Evolutionary conservation across 2,888 invertebrate genomes (phyloP), one percentile per base, ranked within the genome.

Genomic region (Melanchra persicariae): DNA sequence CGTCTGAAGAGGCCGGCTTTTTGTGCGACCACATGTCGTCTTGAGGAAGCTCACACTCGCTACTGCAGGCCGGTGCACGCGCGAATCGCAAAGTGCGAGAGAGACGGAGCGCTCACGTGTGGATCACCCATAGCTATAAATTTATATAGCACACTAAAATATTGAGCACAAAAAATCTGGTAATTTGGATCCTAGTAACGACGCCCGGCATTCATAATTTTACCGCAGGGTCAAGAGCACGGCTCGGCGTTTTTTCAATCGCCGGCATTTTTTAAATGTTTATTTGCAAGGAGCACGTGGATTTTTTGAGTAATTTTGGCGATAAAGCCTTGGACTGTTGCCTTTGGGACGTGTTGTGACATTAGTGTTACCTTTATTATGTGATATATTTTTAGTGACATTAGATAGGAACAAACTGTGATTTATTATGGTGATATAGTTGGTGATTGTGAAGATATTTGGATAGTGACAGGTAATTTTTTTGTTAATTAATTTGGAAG

Each of bases 311-410:
- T 90, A 91, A 91, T 94, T 93, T 94, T 92, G 92, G 93, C 93
- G 87, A 87, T 88, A 89, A 85, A 89, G 93, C 95, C 95, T 88
- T 88, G 93, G 94, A 94, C 92, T 92, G 92, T 93, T 94, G 95
- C 96, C 96, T 96, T 95, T 91, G 85, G 93, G 93, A 94, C 95
- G 95, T 95, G 96, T 96, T 96, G 96, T 96, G 95, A 96, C 95
- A 85, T 85, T 93, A 93, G 95, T 95, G 96, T 94, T 95, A 95
- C 94, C 94, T 88, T 90, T 90, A 93, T 93, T 92, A 95, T 96
- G 95, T 96, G 96, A 96, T 96, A 95, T 94, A 85, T 85, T 79
- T 92, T 93, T 94, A 94, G 94, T 95, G 96, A 95, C 95, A 92
- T 92, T 94, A 93, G 77, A 89, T 95, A 95, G 89, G 92, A 95